phyloP scores from a whole-genome alignment of 64 coral and sea anemone genomes.

The Montipora cactus region DNA sequence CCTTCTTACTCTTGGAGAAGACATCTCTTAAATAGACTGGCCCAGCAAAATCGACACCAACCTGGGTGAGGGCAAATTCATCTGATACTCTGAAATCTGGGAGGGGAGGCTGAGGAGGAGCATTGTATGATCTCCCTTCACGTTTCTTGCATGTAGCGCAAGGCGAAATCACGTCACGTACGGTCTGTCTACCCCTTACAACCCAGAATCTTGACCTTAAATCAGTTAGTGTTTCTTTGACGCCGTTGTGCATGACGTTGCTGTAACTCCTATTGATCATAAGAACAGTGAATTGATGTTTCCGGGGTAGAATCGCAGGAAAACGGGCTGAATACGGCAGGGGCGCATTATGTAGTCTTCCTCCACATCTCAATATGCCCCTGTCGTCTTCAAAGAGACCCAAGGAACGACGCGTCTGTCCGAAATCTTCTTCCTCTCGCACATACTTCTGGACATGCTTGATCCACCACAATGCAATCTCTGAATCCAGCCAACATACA shows the following conservation, averaged over 20 bases:
- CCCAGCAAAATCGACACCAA: too few relatives aligned
- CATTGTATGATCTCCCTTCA: not conserved
- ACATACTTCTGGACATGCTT: slow-evolving; percentile 45
- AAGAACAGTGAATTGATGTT: slow-evolving; percentile 39
- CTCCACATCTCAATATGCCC: too few relatives aligned
- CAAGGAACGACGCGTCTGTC: slow-evolving; percentile 37
- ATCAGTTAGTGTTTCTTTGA: slow-evolving; percentile 44
- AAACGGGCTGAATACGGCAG: too few relatives aligned
- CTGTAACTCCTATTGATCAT: slow-evolving; percentile 13
- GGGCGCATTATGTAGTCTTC: too few relatives aligned
- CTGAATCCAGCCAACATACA: too few relatives aligned
- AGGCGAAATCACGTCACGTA: slow-evolving; percentile 16
- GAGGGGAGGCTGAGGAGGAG: too few relatives aligned
- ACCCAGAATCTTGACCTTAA: slow-evolving; percentile 39
- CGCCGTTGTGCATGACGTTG: slow-evolving; percentile 49
- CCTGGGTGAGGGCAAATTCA: too few relatives aligned
- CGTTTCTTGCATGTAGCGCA: slow-evolving; percentile 67
- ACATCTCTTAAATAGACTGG: too few relatives aligned
- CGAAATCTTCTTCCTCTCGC: slow-evolving; percentile 41
- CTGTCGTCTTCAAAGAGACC: slow-evolving; percentile 19
- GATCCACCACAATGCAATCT: not conserved
- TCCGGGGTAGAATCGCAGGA: not conserved
- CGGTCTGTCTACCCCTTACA: not conserved
- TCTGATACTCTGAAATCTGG: too few relatives aligned
- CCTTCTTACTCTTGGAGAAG: too few relatives aligned